Evolutionary conservation across 2,888 invertebrate species (phyloP).

Genomic region (Cheilosia urbana): DNA sequence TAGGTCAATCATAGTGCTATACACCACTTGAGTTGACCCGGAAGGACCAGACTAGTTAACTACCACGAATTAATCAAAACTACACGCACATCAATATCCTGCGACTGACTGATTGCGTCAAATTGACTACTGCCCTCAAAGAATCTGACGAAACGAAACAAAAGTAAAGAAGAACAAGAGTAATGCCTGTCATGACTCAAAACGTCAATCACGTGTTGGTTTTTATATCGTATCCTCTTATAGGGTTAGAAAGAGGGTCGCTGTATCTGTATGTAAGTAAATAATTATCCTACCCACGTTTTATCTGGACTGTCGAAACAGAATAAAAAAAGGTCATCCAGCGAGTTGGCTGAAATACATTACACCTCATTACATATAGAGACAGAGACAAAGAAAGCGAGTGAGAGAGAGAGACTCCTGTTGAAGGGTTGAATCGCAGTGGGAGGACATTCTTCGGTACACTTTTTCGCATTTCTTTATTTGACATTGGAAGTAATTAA

Average conservation of each 20-base stretch:
- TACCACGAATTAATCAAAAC: conserved; percentile 72
- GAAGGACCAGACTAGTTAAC: conserved; percentile 71
- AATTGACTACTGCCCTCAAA: conserved; percentile 63
- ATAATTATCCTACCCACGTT: conserved; percentile 61
- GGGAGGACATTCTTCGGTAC: conserved; percentile 5
- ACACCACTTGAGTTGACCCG: conserved; percentile 49
- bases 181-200: conserved; percentile 72
- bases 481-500: conserved; percentile 72
- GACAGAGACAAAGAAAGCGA: neutral
- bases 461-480: conserved; percentile 62
- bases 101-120: conserved; percentile 70
- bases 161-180: conserved; percentile 56
- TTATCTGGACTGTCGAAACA: conserved; percentile 14
- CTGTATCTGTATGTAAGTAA: conserved; percentile 39
- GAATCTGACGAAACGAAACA: conserved; percentile 54
- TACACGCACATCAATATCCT: conserved; percentile 73
- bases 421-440: conserved; percentile 47
- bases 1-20: conserved; percentile 59
- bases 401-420: neutral
- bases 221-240: conserved; percentile 29
- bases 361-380: conserved; percentile 56
- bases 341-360: conserved; percentile 42
- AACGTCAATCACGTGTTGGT: conserved; percentile 68
- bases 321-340: conserved; percentile 35
- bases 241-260: conserved; percentile 8